Base-by-base conservation (phyloP, 1,140 invertebrate species). In the Sitophilus oryzae region DNA sequence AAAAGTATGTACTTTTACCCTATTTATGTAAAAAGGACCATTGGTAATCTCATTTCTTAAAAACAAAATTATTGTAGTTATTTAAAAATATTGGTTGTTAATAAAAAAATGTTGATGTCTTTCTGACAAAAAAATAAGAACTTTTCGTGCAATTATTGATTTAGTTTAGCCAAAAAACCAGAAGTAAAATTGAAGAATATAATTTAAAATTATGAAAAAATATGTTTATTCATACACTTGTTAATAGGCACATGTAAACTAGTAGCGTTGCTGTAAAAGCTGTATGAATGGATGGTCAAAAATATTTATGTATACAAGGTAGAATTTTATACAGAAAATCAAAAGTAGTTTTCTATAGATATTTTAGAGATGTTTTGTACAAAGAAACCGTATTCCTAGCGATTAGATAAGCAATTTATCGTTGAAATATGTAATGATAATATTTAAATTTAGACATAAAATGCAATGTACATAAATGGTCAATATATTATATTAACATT, bases 351-450 rank as follows among this genome's bases (percentile, higher is more conserved):
- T 71, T 70, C 54, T 71, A 15, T 40, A 70, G 68, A 65, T 66
- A 67, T 71, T 70, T 71, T 68, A 68, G 66, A 61, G 47, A 62
- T 66, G 61, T 69, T 70, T 71, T 71, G 69, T 71, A 71, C 69
- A 71, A 67, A 68, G 56, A 47, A 58, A 62, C 45, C 41, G 42
- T 52, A 58, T 52, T 41, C 47, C 38, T 57, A 57, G 36, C 22
- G 18, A 30, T 21, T 57, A 57, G 55, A 56, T n/a, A 45, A 16
- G 25, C 41, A 44, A 25, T 44, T 50, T 47, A 51, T 52, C 55
- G 55, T 57, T 57, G 49, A 57, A 11, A 36, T 21, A 10, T 37
- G 40, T 20, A 41, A 40, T 45, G 36, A 47, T 47, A 23, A 44
- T 56, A 56, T 56, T 56, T 56, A 56, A 56, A 49, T 48, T 56